Conservation (phyloP, 2,888 invertebrate genomes). For the Macrophya annulata region DNA sequence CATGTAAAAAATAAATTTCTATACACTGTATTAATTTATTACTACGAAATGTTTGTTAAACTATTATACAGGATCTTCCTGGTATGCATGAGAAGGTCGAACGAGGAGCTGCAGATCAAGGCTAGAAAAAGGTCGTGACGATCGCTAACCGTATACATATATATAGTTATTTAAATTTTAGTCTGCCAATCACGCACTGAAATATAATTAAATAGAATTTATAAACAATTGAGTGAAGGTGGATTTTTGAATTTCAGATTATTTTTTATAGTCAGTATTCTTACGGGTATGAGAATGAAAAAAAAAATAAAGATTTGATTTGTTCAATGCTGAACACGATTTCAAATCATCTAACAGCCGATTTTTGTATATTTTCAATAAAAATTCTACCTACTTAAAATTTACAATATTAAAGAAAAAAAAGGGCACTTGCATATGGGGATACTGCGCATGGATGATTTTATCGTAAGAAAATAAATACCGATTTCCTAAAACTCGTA, state of each 20-base stretch:
- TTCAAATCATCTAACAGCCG: background rate
- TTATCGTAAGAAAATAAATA: background rate
- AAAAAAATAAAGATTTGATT: no score
- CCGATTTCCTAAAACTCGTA: background rate
- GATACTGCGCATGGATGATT: background rate
- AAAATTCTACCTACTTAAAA: no score
- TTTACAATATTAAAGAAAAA: background rate
- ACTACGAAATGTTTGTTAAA: background rate
- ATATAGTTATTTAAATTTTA: background rate
- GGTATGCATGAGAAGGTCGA: background rate
- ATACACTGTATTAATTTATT: background rate
- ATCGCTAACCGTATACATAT: background rate
- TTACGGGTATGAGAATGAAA: no score
- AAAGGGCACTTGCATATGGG: background rate
- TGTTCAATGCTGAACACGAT: background rate
- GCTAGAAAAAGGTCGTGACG: constrained; percentile 16
- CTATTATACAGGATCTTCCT: constrained; percentile 13
- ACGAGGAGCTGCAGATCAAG: constrained; percentile 11
- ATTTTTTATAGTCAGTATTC: no score
- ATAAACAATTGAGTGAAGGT: background rate
- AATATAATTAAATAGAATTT: background rate
- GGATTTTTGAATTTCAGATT: no score
- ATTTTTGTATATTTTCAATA: no score
- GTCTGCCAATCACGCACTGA: background rate
- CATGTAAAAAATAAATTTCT: background rate